phyloP scores from a whole-genome alignment of 2,113 vertebrate species.

The Thinocorus orbignyianus region DNA sequence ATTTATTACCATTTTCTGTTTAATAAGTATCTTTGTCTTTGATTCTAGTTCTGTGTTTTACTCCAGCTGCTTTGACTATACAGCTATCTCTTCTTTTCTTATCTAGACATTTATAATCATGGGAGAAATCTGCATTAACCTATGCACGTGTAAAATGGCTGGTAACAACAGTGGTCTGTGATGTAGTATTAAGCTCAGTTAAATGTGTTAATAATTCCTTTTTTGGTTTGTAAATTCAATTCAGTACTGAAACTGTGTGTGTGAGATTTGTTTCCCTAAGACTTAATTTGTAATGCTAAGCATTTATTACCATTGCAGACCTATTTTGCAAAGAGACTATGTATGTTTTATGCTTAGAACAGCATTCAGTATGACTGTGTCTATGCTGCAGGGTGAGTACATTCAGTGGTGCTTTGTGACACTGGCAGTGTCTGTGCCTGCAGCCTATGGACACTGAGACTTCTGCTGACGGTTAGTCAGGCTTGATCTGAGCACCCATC shows the following conservation, averaged over 20 bases:
- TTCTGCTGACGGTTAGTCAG: background rate
- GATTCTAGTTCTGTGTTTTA: background rate
- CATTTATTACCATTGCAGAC: background rate
- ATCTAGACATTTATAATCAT: background rate
- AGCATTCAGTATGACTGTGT: background rate
- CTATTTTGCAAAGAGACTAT: background rate
- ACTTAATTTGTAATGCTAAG: background rate
- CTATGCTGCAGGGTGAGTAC: fast-evolving
- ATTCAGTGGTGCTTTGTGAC: background rate
- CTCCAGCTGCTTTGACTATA: background rate
- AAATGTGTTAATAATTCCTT: background rate
- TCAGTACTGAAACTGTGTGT: background rate
- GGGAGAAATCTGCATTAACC: background rate
- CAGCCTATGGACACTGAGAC: background rate
- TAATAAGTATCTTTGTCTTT: conserved; percentile 20
- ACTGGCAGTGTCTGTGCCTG: background rate
- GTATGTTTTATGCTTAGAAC: background rate
- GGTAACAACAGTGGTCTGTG: fast-evolving
- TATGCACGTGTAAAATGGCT: background rate
- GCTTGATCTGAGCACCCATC: background rate
- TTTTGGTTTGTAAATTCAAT: background rate
- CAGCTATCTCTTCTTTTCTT: background rate
- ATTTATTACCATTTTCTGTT: conserved; percentile 59
- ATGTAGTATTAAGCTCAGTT: background rate
- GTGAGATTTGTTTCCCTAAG: background rate